Base-by-base conservation (phyloP, 2,888 invertebrate genomes). In the Hydraecia micacea region DNA sequence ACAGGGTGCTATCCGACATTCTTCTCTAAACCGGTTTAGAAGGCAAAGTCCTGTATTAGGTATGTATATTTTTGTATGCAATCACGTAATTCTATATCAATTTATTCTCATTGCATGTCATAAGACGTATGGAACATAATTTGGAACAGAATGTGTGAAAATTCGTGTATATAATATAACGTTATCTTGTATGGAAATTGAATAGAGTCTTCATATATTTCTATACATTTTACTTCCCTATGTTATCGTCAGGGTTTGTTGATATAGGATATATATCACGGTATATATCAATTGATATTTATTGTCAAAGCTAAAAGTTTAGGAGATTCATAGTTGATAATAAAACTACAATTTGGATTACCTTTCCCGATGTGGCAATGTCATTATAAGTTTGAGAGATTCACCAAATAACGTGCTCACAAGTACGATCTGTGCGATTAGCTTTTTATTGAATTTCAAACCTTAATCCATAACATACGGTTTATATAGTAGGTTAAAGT, bases 31-130 rank as follows among this genome's bases (percentile, higher is more conserved):
- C 66, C 83, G 87, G 46, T 83, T 81, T n/a, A 87, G 60, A 79
- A 77, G 87, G 21, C 80, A 87, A 58, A 83, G 25, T 74, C 36
- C 76, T 63, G 55, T 36, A 66, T 69, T 46, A 46, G 75, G 87
- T 88, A 74, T 60, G 79, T 84, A 42, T 58, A 28, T 49, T 55
- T 79, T 68, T 46, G 4, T 39, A 46, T 32, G 5, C 28, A 15
- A 62, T 55, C 46, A 68, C 52, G 52, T 75, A n/a, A 9, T 32
- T 58, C 11, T 39, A 36, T 9, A 7, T 36, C 8, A 28, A 68
- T 15, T 52, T 28, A 15, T 70, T 25, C 6, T 74, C 8, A 49
- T n/a, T 36, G 2, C 36, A 46, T 46, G 72, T 25, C 66, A 63
- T 25, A 42, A 46, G 25, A 39, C 36, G n/a, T 36, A n/a, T 70